Percentiles rank a stretch among this genome's conserved stretches.
These are phyloP conservation scores for Ceratina calcarata DNA, from an alignment of 1,140 invertebrate species.

Conservation along the genomic window DNA sequence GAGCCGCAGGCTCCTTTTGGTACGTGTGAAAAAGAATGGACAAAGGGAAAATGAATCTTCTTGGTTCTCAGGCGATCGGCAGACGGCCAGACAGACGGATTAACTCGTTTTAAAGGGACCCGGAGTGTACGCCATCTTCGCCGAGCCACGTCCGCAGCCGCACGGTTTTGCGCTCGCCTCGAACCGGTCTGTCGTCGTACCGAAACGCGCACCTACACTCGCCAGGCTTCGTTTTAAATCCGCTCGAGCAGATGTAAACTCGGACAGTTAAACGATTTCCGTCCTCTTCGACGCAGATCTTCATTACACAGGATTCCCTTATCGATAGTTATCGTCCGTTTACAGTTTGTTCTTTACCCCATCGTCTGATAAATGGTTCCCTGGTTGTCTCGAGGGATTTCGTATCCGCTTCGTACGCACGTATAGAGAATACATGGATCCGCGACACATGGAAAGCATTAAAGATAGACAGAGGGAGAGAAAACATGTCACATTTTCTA, in stretches of 20 bases:
- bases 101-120: conserved; percentile 73
- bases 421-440: too few species aligned
- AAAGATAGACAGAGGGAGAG: too few species aligned
- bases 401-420: too few species aligned
- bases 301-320: too few species aligned
- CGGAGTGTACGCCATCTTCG: conserved; percentile 51
- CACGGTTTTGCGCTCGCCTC: background rate
- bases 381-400: too few species aligned
- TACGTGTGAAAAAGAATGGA: conserved; percentile 74
- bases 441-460: too few species aligned
- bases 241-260: background rate
- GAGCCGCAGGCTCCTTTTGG: conserved; percentile 56
- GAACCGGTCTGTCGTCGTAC: conserved; percentile 62
- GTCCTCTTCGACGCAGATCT: too few species aligned
- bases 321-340: too few species aligned
- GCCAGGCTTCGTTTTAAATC: conserved; percentile 40
- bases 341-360: too few species aligned
- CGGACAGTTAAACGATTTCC: too few species aligned
- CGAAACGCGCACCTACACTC: conserved; percentile 57
- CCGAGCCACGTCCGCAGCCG: conserved; percentile 1
- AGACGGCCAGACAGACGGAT: conserved; percentile 70
- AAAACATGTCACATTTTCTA: too few species aligned
- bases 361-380: too few species aligned
- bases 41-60: conserved; percentile 75
- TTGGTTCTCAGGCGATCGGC: conserved; percentile 71